Percentiles rank a stretch among this genome's conserved stretches.
Evolutionary conservation across 2,797 vertebrate species (phyloP).

Genomic region (Microtus californicus): DNA sequence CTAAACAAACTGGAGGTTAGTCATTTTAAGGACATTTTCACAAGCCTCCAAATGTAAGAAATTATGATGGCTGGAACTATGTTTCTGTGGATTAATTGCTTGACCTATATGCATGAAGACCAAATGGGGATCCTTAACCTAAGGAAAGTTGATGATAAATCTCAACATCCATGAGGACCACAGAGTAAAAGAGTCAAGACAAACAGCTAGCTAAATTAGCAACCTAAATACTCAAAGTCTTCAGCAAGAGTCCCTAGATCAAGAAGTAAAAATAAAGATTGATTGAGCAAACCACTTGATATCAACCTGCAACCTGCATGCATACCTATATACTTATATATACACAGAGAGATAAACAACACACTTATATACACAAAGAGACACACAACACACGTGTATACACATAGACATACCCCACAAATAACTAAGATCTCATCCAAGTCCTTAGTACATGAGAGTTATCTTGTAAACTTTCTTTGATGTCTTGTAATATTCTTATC

Average conservation of each 20-base stretch:
- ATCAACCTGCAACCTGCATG: not conserved
- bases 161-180: not conserved
- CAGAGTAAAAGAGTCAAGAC: not conserved
- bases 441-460: not conserved
- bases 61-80: not conserved
- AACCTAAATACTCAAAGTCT: not conserved
- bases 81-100: not conserved
- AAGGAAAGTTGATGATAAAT: not conserved
- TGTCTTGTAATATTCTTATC: not conserved
- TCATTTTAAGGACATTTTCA: not conserved
- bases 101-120: not conserved
- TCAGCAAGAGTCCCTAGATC: not conserved
- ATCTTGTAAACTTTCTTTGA: constrained; percentile 1
- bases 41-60: not conserved
- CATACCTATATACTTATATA: not conserved
- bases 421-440: not conserved
- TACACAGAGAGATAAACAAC: not conserved
- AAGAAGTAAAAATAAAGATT: not conserved
- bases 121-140: not conserved
- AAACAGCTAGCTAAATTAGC: not conserved
- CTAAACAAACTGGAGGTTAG: not conserved
- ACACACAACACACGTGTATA: not conserved
- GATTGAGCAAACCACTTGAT: not conserved
- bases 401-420: not conserved
- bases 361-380: not conserved